Conservation (phyloP, 2,797 vertebrate species). For the Pteronotus mesoamericanus region DNA sequence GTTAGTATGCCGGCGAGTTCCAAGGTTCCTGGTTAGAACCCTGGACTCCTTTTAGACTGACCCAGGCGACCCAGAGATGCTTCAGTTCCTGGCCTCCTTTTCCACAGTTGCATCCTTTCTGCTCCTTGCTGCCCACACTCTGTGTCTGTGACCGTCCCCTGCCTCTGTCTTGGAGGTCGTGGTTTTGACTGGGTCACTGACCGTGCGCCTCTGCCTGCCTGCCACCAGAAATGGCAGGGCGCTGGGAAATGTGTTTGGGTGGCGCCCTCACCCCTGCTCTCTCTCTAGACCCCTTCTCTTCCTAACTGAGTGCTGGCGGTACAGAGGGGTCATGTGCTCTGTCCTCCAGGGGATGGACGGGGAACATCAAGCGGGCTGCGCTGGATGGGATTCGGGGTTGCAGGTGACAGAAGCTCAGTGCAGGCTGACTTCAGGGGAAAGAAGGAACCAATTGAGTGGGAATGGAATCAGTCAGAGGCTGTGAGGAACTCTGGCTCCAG, state of each 20-base stretch:
- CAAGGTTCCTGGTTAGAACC: neutral
- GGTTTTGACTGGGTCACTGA: neutral
- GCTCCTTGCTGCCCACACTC: neutral
- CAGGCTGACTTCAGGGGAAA: neutral
- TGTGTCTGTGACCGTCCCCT: neutral
- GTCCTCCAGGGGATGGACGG: neutral
- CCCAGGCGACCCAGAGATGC: neutral
- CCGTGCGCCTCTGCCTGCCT: neutral
- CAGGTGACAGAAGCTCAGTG: neutral
- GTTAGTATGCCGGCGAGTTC: conserved; percentile 42
- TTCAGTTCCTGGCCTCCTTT: neutral
- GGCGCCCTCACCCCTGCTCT: neutral
- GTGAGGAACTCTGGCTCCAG: neutral
- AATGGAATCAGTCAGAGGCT: neutral
- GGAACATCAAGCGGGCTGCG: neutral
- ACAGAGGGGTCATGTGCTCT: neutral
- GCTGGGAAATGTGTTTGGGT: neutral
- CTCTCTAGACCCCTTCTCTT: neutral
- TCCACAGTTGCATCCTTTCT: neutral
- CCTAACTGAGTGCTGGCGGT: neutral
- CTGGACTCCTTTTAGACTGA: conserved; percentile 38
- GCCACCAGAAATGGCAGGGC: neutral
- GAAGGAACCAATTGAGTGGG: neutral
- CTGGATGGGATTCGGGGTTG: neutral
- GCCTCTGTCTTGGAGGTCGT: neutral